Percentiles rank a stretch among this genome's conserved stretches.
phyloP scores from a whole-genome alignment of 2,113 vertebrate species.

The Gambusia holbrooki region DNA sequence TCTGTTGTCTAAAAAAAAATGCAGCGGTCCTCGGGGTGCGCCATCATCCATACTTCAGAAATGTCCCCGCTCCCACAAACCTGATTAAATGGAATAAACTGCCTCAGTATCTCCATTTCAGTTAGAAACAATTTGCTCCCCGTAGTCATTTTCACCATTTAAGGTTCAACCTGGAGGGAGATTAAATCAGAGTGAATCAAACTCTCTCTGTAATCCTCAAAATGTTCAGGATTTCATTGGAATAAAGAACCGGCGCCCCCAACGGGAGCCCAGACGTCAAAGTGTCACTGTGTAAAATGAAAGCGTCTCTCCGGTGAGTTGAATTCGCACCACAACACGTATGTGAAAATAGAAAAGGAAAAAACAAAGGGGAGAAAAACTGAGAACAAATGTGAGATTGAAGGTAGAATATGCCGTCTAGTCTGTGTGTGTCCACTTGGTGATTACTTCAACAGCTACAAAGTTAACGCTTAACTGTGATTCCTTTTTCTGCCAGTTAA shows the following conservation, averaged over 20 bases:
- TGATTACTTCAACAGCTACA: not conserved
- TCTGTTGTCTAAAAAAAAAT: too few relatives aligned
- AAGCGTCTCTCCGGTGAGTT: slow-evolving; percentile 17
- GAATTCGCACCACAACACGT: slow-evolving; percentile 44
- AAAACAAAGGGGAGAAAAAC: not conserved
- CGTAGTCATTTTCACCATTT: not conserved
- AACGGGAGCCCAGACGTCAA: slow-evolving; percentile 8
- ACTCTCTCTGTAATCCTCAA: not conserved
- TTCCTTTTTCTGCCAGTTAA: not conserved
- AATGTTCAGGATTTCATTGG: not conserved
- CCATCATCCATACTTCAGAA: not conserved
- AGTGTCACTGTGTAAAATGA: slow-evolving; percentile 37
- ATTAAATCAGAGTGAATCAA: not conserved
- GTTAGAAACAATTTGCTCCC: not conserved
- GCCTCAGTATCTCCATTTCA: not conserved
- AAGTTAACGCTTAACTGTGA: not conserved
- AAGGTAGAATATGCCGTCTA: slow-evolving; percentile 20
- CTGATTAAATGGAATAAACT: not conserved
- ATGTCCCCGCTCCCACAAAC: not conserved
- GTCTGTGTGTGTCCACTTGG: not conserved
- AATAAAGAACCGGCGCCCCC: not conserved
- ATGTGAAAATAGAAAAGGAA: not conserved
- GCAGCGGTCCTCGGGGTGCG: not conserved
- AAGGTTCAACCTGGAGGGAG: not conserved
- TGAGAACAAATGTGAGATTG: slow-evolving; percentile 1